Evolutionary conservation across 1,140 invertebrate species (phyloP).

Genomic region (Papilio machaon): DNA sequence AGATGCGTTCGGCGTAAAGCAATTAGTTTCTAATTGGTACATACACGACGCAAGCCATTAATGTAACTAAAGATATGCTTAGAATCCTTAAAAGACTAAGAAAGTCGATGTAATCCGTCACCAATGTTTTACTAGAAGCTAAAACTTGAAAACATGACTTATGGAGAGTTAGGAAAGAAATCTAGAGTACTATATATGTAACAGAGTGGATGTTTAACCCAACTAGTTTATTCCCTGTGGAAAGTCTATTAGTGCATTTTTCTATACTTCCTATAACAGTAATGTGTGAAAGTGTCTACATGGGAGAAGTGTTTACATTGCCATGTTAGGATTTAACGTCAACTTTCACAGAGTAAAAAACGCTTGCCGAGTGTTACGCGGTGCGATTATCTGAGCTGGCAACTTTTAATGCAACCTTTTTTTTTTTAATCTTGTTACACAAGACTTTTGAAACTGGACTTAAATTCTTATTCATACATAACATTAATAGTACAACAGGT

Average conservation of each 20-base stretch:
- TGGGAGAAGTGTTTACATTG: background rate
- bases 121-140: conserved; percentile 7
- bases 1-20: background rate
- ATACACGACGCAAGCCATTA: conserved; percentile 16
- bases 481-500: no score
- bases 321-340: background rate
- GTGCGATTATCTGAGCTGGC: background rate
- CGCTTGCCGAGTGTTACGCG: background rate
- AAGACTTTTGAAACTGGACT: background rate
- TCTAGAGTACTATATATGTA: conserved; percentile 24
- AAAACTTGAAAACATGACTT: conserved; percentile 10
- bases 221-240: conserved; percentile 7
- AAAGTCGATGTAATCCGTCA: conserved; percentile 9
- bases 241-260: conserved; percentile 24
- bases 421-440: background rate
- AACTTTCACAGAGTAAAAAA: conserved; percentile 5
- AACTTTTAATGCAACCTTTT: conserved; percentile 6
- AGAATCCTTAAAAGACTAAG: conserved; percentile 28
- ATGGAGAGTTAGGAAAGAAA: conserved; percentile 31
- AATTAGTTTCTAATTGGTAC: conserved; percentile 28
- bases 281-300: conserved; percentile 11
- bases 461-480: no score
- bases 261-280: conserved; percentile 16
- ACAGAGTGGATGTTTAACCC: background rate
- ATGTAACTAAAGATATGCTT: conserved; percentile 19